A percentile compares a stretch with the other conserved stretches of the same genome.
phyloP scores from a whole-genome alignment of 2,888 invertebrate species.

The Archaeoteleia sp. region DNA sequence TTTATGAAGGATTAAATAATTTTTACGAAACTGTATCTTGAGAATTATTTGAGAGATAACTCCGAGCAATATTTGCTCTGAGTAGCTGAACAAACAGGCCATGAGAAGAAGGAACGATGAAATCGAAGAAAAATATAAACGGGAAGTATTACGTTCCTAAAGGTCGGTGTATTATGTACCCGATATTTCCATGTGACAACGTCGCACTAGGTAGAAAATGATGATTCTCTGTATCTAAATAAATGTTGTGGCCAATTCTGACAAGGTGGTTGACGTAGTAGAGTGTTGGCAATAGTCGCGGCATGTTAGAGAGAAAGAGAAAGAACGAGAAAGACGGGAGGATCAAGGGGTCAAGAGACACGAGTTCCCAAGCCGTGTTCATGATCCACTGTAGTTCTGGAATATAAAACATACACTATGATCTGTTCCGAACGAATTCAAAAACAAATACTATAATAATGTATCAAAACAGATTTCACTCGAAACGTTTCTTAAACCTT shows the following conservation, averaged over 20 bases:
- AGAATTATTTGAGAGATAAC: too few relatives aligned
- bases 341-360: conserved; percentile 39
- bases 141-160: conserved; percentile 44
- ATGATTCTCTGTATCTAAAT: conserved; percentile 52
- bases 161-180: conserved; percentile 41
- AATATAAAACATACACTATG: conserved; percentile 67
- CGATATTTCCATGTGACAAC: conserved; percentile 44
- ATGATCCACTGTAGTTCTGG: conserved; percentile 66
- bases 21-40: too few relatives aligned
- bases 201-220: conserved; percentile 46
- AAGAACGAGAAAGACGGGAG: conserved; percentile 28
- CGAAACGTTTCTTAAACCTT: conserved; percentile 5
- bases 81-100: conserved; percentile 11
- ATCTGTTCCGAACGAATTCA: conserved; percentile 56
- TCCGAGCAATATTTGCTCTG: neutral
- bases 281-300: conserved; percentile 27
- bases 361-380: conserved; percentile 36
- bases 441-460: conserved; percentile 72
- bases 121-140: conserved; percentile 26
- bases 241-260: conserved; percentile 44
- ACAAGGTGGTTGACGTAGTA: conserved; percentile 37
- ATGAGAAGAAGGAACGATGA: conserved; percentile 21
- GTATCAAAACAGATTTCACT: conserved; percentile 61
- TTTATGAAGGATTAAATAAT: too few relatives aligned
- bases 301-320: conserved; percentile 31